Base-by-base conservation (phyloP, 1,140 invertebrate species). In the Drosophila erecta region DNA sequence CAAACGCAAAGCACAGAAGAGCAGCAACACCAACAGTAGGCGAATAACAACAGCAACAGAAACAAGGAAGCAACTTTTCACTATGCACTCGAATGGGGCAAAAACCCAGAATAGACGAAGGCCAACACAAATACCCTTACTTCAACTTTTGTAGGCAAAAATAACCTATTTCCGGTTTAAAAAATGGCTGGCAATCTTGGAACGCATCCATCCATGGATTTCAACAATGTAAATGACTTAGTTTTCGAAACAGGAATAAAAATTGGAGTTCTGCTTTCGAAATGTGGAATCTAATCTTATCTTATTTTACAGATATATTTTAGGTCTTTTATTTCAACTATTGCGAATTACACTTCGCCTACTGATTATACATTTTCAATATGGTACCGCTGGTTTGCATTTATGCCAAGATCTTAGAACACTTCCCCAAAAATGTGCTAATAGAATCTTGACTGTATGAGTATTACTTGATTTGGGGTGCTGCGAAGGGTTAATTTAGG, bases 1-100 rank as follows among this genome's bases (percentile, higher is more conserved):
- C 61, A 81, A 60, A 64, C 57, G 62, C 66, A 64, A 65, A 79
- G 67, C 49, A 62, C 51, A 65, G 62, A 64, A 67, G 37, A 43
- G 46, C 27, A 40, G 56, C 35, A 65, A 61, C 44, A 67, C 59
- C 62, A 56, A 17, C 8, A 55, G n/a, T 37, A 38, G 14, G 12
- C 37, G 4, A 38, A 41, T 14, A 57, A 57, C 14, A 58, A 57
- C 35, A 56, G 61, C n/a, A 49, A 65, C 41, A 55, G 24, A 51
- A 46, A 64, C 43, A 71, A 81, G 43, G 40, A 44, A 57, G 15
- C 53, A 54, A 79, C 38, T 66, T 65, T 56, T 53, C n/a, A 49
- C 40, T 50, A 59, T 59, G 38, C 30, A 53, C 47, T 60, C 35
- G n/a, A 70, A 47, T 40, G 24, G 11, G 11, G 53, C n/a, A 20